Conservation (phyloP, 1,140 invertebrate genomes). For the Leptinotarsa texana region DNA sequence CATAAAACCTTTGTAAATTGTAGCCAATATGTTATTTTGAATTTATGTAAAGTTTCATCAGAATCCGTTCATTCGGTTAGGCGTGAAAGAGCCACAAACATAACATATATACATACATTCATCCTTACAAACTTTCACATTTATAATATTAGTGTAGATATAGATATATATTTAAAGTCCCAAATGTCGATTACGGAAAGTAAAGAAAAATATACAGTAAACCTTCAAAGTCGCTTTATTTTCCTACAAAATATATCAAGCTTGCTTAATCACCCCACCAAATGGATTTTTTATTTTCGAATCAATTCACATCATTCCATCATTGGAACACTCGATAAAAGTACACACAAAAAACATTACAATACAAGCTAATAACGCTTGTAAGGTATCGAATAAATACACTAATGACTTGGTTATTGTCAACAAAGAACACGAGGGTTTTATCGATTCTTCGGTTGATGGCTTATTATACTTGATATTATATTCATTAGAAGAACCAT, state of each 20-base stretch:
- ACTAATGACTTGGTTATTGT: constrained; percentile 16
- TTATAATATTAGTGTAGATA: too few species aligned
- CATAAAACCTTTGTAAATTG: too few species aligned
- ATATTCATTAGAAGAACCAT: constrained; percentile 23
- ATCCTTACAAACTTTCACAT: too few species aligned
- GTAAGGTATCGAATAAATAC: constrained; percentile 10
- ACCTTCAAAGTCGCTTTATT: too few species aligned
- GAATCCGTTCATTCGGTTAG: too few species aligned
- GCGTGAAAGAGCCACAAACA: too few species aligned
- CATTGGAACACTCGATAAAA: background rate
- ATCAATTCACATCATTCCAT: background rate
- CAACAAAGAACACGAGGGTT: constrained; percentile 7
- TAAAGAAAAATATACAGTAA: too few species aligned
- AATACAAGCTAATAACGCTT: background rate
- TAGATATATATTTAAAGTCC: too few species aligned
- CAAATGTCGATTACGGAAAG: too few species aligned
- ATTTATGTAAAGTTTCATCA: too few species aligned
- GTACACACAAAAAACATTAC: background rate
- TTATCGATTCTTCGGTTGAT: constrained; percentile 14
- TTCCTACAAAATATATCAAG: background rate
- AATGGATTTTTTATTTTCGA: background rate
- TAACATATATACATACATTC: too few species aligned
- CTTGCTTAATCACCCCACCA: background rate
- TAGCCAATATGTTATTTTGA: too few species aligned
- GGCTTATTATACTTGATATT: constrained; percentile 14